Conservation (phyloP, 2,888 invertebrate species). For the Mechanitis messenoides region DNA sequence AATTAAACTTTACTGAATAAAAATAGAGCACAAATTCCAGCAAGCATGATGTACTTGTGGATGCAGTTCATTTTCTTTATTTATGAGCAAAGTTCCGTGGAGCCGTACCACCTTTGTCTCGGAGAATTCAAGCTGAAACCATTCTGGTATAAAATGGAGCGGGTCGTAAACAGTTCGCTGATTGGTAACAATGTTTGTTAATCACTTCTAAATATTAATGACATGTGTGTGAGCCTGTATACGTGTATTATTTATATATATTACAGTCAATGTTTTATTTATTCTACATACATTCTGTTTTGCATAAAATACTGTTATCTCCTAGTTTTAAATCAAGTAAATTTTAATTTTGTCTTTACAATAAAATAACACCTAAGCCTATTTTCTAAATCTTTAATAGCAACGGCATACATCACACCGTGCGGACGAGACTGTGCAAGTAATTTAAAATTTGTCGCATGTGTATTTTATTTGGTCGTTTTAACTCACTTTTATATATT, state of each 20-base stretch:
- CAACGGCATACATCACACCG: background rate
- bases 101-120: slow-evolving; percentile 21
- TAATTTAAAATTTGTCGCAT: slow-evolving; percentile 2
- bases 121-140: slow-evolving; percentile 16
- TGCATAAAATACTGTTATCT: no score
- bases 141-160: slow-evolving; percentile 7
- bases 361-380: background rate
- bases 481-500: background rate
- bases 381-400: background rate
- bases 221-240: background rate
- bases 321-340: no score
- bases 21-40: slow-evolving; percentile 12
- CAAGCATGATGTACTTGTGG: slow-evolving; percentile 11
- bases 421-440: background rate
- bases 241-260: background rate
- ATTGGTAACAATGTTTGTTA: background rate
- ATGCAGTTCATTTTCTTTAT: slow-evolving; percentile 14
- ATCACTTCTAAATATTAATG: background rate
- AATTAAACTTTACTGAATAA: slow-evolving; percentile 14
- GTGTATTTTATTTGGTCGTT: slow-evolving; percentile 5
- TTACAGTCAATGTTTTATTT: no score
- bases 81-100: slow-evolving; percentile 19
- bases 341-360: background rate
- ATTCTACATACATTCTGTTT: no score
- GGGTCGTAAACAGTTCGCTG: slow-evolving; percentile 3